Evolutionary conservation across 2,113 vertebrate species (phyloP).

Genomic region (Rhineura floridana): DNA sequence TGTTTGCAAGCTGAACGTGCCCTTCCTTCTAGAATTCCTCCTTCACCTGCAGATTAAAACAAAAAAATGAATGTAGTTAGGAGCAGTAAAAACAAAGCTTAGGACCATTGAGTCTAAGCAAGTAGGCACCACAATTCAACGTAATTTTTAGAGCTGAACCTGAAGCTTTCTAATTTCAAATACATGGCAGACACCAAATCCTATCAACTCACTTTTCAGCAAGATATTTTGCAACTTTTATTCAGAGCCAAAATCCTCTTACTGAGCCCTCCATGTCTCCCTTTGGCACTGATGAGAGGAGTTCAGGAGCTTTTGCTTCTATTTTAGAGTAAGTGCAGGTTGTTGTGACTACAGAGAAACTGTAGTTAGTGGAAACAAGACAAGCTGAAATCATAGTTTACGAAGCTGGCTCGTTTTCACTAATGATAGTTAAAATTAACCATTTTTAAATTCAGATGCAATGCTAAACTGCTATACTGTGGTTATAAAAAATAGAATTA

Average conservation of each 20-base stretch:
- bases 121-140: not conserved
- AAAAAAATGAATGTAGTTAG: slow-evolving; percentile 4
- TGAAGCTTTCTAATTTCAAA: not conserved
- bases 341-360: not conserved
- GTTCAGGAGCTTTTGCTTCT: not conserved
- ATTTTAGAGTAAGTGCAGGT: not conserved
- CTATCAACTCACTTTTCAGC: not conserved
- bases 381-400: not conserved
- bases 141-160: not conserved
- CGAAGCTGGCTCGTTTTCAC: not conserved
- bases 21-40: slow-evolving; percentile 72
- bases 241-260: not conserved
- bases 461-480: too few relatives aligned
- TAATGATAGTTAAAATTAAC: not conserved
- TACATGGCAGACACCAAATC: not conserved
- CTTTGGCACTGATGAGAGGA: not conserved
- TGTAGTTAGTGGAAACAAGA: not conserved
- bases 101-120: not conserved
- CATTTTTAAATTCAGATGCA: too few relatives aligned
- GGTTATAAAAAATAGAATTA: too few relatives aligned
- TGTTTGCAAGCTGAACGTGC: slow-evolving; percentile 78
- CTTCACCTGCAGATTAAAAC: slow-evolving; percentile 77
- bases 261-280: not conserved
- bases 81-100: slow-evolving; percentile 14
- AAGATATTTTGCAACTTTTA: not conserved